Conservation (phyloP, 2,888 invertebrate genomes). For the Mallateleia sp. region DNA sequence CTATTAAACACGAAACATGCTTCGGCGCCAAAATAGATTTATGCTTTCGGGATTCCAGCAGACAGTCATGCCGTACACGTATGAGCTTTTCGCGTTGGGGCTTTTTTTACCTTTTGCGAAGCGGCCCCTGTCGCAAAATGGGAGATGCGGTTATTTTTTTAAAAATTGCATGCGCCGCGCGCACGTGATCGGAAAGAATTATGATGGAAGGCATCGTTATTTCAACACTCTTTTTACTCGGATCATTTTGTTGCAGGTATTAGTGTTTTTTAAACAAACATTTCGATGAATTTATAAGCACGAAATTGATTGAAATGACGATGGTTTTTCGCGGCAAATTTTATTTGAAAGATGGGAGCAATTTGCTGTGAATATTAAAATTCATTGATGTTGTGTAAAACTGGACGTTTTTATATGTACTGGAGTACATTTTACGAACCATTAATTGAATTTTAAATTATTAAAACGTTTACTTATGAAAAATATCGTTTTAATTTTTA, state of each 20-base stretch:
- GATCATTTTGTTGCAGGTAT: conserved; percentile 1
- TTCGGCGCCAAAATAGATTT: conserved; percentile 69
- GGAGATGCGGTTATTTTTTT: conserved; percentile 51
- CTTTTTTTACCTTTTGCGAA: conserved; percentile 51
- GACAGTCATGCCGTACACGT: conserved; percentile 66
- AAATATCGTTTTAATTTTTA: too few relatives aligned
- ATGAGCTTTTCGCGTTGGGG: conserved; percentile 60
- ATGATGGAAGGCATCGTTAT: conserved; percentile 26
- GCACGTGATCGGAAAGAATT: conserved; percentile 64
- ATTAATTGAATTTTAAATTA: too few relatives aligned
- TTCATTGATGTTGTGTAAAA: too few relatives aligned
- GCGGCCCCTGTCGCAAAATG: conserved; percentile 45
- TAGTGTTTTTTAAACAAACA: background rate
- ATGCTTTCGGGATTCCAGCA: conserved; percentile 45
- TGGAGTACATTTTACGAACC: too few relatives aligned
- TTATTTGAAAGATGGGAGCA: too few relatives aligned
- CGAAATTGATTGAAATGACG: background rate
- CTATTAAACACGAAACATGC: conserved; percentile 70
- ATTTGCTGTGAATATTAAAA: too few relatives aligned
- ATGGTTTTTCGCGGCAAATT: too few relatives aligned
- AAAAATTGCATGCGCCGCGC: conserved; percentile 47
- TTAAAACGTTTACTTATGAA: too few relatives aligned
- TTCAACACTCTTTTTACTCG: conserved; percentile 23
- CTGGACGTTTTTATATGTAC: too few relatives aligned
- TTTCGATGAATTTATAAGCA: background rate